Evolutionary conservation across 2,888 invertebrate species (phyloP).

Genomic region (Acleris emargana): DNA sequence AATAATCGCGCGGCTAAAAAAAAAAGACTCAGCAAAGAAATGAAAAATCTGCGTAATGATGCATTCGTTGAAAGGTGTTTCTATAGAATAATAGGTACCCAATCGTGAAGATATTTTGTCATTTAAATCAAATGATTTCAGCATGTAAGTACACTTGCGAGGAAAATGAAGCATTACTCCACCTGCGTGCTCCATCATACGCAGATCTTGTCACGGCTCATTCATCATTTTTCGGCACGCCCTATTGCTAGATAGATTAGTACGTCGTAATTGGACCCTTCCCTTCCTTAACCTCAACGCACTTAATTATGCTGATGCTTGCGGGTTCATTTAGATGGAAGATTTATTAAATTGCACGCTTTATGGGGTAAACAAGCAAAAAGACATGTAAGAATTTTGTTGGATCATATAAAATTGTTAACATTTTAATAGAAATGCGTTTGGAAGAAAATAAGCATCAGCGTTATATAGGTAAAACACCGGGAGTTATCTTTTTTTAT

Average conservation of each 20-base stretch:
- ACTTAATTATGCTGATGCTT: constrained; percentile 24
- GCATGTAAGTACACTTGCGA: neutral
- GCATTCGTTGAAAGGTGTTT: too few relatives aligned
- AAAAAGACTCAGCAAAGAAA: too few relatives aligned
- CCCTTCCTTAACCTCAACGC: constrained; percentile 24
- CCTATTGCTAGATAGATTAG: constrained; percentile 19
- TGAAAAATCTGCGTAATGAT: too few relatives aligned
- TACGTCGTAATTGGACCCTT: constrained; percentile 19
- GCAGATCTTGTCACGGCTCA: constrained; percentile 12
- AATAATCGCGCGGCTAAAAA: too few relatives aligned
- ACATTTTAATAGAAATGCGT: too few relatives aligned
- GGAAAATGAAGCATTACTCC: neutral
- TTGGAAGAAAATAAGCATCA: too few relatives aligned
- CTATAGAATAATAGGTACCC: too few relatives aligned
- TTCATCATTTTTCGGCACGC: constrained; percentile 21
- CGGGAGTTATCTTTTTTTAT: too few relatives aligned
- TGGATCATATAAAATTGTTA: too few relatives aligned
- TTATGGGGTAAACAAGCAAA: neutral
- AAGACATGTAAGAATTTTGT: neutral
- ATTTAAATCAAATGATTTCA: neutral
- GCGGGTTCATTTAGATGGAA: constrained; percentile 15
- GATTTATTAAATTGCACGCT: neutral
- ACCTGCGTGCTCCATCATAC: constrained; percentile 10
- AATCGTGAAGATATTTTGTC: too few relatives aligned
- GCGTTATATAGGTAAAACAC: too few relatives aligned